Evolutionary conservation across 2,888 invertebrate genomes (phyloP).

Genomic region (Eristalinus sepulchralis): DNA sequence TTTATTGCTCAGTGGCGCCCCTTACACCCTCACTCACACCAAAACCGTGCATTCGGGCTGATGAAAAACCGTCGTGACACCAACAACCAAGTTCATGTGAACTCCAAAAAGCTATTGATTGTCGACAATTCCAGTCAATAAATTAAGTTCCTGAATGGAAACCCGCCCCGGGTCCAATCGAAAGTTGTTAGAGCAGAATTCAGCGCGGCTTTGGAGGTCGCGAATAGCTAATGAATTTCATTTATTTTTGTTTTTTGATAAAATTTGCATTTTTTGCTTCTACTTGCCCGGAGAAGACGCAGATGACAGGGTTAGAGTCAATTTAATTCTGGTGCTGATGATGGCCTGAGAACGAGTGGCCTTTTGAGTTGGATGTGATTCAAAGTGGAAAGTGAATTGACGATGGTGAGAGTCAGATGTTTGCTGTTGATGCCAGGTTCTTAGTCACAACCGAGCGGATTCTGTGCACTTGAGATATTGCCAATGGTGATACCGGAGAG

Average conservation of each 20-base stretch:
- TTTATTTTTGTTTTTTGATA: background rate
- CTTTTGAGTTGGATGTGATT: background rate
- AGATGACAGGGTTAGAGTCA: slow-evolving; percentile 1
- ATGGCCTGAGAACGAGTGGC: background rate
- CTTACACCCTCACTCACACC: too few relatives aligned
- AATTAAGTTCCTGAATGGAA: slow-evolving; percentile 7
- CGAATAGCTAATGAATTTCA: background rate
- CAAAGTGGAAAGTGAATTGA: background rate
- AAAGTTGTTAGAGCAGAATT: slow-evolving; percentile 32
- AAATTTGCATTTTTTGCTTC: slow-evolving; percentile 34
- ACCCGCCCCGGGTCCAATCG: slow-evolving; percentile 42
- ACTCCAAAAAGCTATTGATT: background rate
- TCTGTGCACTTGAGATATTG: background rate
- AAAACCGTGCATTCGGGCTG: too few relatives aligned
- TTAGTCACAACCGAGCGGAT: too few relatives aligned
- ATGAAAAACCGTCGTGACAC: too few relatives aligned
- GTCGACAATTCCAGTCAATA: slow-evolving; percentile 1
- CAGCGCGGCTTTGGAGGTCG: slow-evolving; percentile 23
- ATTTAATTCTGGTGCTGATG: slow-evolving; percentile 30
- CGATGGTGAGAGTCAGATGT: background rate
- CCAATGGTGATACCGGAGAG: background rate
- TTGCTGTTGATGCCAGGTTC: too few relatives aligned
- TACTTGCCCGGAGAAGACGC: background rate
- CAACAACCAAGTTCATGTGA: background rate
- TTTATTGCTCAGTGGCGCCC: too few relatives aligned